These are phyloP conservation scores for Nestor notabilis DNA, from an alignment of 2,113 vertebrate genomes.

Conservation along the genomic window DNA sequence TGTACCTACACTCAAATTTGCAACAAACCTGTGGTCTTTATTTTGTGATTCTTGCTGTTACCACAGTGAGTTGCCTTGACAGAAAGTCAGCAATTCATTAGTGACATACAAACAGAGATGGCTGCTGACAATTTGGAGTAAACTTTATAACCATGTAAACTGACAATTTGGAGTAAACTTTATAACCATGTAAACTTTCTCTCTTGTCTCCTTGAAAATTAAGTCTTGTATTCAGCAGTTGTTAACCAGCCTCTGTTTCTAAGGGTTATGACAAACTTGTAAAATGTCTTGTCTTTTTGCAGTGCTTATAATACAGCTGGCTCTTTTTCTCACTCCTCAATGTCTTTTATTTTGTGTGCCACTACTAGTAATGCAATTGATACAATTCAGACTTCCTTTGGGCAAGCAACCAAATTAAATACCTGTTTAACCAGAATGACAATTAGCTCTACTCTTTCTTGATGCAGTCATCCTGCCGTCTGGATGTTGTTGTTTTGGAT, in stretches of 20 bases:
- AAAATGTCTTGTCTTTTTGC: background rate
- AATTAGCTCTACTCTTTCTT: background rate
- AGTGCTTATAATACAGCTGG: accelerated
- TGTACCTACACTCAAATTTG: background rate
- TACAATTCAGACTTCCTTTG: background rate
- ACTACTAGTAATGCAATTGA: background rate
- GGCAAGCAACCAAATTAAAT: background rate
- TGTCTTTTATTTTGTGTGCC: background rate
- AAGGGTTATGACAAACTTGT: background rate
- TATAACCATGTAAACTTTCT: background rate
- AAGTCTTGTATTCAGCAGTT: background rate
- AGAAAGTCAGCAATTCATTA: background rate
- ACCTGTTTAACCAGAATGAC: background rate
- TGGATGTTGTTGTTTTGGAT: background rate
- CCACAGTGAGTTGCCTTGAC: background rate
- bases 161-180: background rate
- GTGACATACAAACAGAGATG: background rate
- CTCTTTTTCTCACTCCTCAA: background rate
- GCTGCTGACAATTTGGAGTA: background rate
- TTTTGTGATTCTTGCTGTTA: background rate
- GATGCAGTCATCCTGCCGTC: background rate
- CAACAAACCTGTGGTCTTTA: background rate
- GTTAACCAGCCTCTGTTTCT: background rate
- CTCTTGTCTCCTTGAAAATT: background rate
- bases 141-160: background rate